Evolutionary conservation across 2,797 vertebrate genomes (phyloP), one percentile per base, ranked within the genome.

Genomic region (Mus caroli): DNA sequence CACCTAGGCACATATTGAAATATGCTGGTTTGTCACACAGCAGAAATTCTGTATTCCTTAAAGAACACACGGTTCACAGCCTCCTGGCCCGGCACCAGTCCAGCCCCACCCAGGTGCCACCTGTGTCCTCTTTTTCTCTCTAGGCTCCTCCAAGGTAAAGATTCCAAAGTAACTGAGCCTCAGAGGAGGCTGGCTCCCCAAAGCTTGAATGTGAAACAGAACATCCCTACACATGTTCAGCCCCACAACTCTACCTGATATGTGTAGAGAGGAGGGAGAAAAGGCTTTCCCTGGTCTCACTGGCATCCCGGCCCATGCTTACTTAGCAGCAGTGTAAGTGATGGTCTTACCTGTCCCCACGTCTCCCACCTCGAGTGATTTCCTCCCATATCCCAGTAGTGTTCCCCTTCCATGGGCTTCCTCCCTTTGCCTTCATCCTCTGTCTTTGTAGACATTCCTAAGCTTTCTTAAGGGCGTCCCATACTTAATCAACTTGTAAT

Each of bases 311-410:
- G 20, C 43, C 85, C 54, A 0, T 6, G 6, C 1, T 31, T 37
- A 28, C 1, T 31, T 37, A 28, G 43, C 84, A 40, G 43, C 84
- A 0, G 1, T 24, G 28, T n/a, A n/a, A n/a, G n/a, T 11, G 58
- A 37, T 58, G 14, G 50, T 67, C 10, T 31, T 24, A 4, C 22
- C 9, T 22, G 1, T 19, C 40, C 31, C 17, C 8, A 4, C 0
- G 0, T 7, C 31, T 50, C 31, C 40, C 19, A 3, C 3, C 37
- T 20, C 31, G 0, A 12, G 17, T 12, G 26, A 40, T 34, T 56
- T 19, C 10, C 79, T n/a, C n/a, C 0, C 0, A 9, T 22, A 4
- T 1, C 0, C 26, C 56, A 14, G 10, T 0, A 1, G 12, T 73
- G 1, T 12, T 28, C 62, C 6, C 31, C n/a, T 17, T 28, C 84